Percentiles rank a stretch among this genome's conserved stretches.
phyloP scores from a whole-genome alignment of 2,888 invertebrate genomes.

The Latheticus oryzae region DNA sequence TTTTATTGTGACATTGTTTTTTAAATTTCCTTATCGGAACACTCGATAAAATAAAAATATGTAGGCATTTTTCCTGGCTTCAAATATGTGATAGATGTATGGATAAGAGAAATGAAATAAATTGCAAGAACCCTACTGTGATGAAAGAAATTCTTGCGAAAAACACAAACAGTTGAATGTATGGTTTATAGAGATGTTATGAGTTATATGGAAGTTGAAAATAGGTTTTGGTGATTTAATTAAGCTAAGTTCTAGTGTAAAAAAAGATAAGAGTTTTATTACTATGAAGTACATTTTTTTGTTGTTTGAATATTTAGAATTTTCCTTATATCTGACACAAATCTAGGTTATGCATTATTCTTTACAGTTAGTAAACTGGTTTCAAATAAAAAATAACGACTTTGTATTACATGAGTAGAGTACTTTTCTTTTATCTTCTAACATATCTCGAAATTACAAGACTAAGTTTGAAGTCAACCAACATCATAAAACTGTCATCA shows the following conservation, averaged over 20 bases:
- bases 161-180: too few species aligned
- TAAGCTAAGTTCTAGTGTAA: too few species aligned
- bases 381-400: constrained; percentile 13
- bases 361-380: constrained; percentile 9
- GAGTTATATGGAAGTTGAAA: too few species aligned
- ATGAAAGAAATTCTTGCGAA: too few species aligned
- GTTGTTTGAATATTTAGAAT: constrained; percentile 4
- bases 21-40: not conserved
- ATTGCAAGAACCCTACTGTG: too few species aligned
- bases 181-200: too few species aligned
- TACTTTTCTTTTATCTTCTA: constrained; percentile 16
- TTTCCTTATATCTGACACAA: constrained; percentile 6
- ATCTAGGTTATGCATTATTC: constrained; percentile 17
- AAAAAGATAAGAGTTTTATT: too few species aligned
- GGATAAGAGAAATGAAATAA: too few species aligned
- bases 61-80: too few species aligned
- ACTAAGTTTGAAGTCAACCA: constrained; percentile 7
- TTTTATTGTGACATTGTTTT: constrained; percentile 4
- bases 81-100: too few species aligned
- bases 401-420: constrained; percentile 10
- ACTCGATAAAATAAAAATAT: too few species aligned
- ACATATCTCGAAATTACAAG: constrained; percentile 10
- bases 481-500: constrained; percentile 14
- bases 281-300: not conserved
- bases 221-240: too few species aligned